These are phyloP conservation scores for Parazoanthus darwini DNA, from an alignment of 92 coral and sea anemone species.

Conservation along the genomic window DNA sequence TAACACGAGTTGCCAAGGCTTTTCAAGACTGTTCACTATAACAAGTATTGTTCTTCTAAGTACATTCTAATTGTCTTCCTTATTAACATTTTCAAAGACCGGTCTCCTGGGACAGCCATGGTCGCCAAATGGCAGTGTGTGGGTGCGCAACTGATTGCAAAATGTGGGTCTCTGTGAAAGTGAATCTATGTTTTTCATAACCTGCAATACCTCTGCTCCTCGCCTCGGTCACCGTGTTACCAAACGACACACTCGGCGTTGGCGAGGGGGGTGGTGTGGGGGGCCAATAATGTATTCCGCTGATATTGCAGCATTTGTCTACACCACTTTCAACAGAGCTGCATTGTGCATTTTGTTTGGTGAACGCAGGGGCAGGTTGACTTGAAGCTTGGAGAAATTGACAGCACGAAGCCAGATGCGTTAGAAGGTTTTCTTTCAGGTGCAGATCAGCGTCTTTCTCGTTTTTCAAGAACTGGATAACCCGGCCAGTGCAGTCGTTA, in stretches of 20 bases:
- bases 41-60: slow-evolving; percentile 27
- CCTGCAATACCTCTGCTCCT: background rate
- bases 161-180: background rate
- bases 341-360: background rate
- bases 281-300: slow-evolving; percentile 35
- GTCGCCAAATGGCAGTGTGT: slow-evolving; percentile 29
- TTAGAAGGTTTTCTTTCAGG: slow-evolving; percentile 55
- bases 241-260: slow-evolving; percentile 12
- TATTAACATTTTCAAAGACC: background rate
- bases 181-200: slow-evolving; percentile 10
- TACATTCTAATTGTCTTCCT: slow-evolving; percentile 37
- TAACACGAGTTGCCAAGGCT: background rate
- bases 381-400: slow-evolving; percentile 35
- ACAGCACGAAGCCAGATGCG: slow-evolving; percentile 58
- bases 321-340: background rate
- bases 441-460: slow-evolving; percentile 49
- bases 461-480: slow-evolving; percentile 54
- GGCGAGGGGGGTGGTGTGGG: slow-evolving; percentile 46
- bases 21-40: slow-evolving; percentile 17
- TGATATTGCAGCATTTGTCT: slow-evolving; percentile 13
- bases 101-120: slow-evolving; percentile 28
- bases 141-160: slow-evolving; percentile 16
- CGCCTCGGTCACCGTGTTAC: background rate
- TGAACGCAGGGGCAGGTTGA: slow-evolving; percentile 17
- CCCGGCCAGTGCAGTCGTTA: slow-evolving; percentile 56